phyloP scores from a whole-genome alignment of 1,140 invertebrate species.

The Drosophila quadrilineata region DNA sequence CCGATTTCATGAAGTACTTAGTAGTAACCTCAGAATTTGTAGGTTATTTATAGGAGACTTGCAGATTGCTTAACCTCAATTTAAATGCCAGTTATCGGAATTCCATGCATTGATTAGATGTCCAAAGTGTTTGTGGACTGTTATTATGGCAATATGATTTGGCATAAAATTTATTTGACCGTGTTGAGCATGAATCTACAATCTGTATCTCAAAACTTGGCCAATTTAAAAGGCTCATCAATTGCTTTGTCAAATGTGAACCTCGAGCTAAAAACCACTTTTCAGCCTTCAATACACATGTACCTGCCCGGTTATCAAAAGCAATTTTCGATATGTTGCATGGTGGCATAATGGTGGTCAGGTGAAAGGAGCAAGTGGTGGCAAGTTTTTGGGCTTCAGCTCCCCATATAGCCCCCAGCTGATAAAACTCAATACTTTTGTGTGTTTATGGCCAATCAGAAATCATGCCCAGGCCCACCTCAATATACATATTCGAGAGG shows the following conservation, averaged over 20 bases:
- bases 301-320: conserved; percentile 68
- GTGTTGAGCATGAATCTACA: conserved; percentile 18
- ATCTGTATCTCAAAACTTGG: conserved; percentile 12
- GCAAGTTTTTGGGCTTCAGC: conserved; percentile 6
- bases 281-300: conserved; percentile 49
- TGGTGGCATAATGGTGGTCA: too few relatives aligned
- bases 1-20: neutral
- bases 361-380: neutral
- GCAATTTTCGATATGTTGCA: conserved; percentile 50
- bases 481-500: conserved; percentile 24
- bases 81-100: conserved; percentile 18
- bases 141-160: conserved; percentile 39
- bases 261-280: conserved; percentile 61
- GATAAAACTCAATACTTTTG: conserved; percentile 77
- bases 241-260: conserved; percentile 72
- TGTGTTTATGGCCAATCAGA: conserved; percentile 77
- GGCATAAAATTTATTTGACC: conserved; percentile 27
- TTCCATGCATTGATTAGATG: conserved; percentile 30
- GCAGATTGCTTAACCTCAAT: conserved; percentile 12
- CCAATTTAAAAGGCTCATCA: conserved; percentile 59
- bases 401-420: conserved; percentile 67
- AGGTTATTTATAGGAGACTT: neutral
- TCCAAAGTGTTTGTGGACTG: conserved; percentile 17
- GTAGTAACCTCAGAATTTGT: neutral
- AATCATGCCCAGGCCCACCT: conserved; percentile 74